Conservation (phyloP, 2,888 invertebrate species). For the Nasonovia ribisnigri region DNA sequence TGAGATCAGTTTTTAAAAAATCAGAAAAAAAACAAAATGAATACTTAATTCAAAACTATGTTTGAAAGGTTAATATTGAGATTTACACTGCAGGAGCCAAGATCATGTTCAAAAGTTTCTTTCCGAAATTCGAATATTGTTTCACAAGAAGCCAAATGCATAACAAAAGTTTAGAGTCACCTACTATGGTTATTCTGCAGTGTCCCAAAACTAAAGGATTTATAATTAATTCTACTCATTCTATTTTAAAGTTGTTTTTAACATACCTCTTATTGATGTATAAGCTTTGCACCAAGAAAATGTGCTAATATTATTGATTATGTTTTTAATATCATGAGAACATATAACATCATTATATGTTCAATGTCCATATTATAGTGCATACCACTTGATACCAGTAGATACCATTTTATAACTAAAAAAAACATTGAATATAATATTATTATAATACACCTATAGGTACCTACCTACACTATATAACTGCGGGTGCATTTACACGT, state of each 20-base stretch:
- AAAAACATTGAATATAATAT: not conserved
- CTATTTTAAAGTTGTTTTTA: not conserved
- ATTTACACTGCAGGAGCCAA: not conserved
- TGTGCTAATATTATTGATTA: too few species aligned
- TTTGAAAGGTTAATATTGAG: not conserved
- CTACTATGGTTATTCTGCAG: not conserved
- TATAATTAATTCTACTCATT: not conserved
- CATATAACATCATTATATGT: too few species aligned
- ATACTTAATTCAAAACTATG: not conserved
- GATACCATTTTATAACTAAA: not conserved
- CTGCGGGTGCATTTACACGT: not conserved
- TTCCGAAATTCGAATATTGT: slow-evolving; percentile 15
- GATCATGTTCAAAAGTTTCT: not conserved
- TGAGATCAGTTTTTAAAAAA: not conserved
- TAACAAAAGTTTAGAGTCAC: not conserved
- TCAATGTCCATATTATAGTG: too few species aligned
- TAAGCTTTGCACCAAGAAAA: not conserved
- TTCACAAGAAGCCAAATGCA: not conserved
- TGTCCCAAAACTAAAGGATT: not conserved
- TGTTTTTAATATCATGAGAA: too few species aligned
- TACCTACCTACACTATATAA: not conserved
- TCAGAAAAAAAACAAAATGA: not conserved
- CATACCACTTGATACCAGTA: too few species aligned
- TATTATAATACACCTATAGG: not conserved
- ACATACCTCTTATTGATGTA: not conserved